Evolutionary conservation across 2,888 invertebrate species (phyloP), one percentile per base, ranked within the genome.

Genomic region (Dicyrtomina minuta): DNA sequence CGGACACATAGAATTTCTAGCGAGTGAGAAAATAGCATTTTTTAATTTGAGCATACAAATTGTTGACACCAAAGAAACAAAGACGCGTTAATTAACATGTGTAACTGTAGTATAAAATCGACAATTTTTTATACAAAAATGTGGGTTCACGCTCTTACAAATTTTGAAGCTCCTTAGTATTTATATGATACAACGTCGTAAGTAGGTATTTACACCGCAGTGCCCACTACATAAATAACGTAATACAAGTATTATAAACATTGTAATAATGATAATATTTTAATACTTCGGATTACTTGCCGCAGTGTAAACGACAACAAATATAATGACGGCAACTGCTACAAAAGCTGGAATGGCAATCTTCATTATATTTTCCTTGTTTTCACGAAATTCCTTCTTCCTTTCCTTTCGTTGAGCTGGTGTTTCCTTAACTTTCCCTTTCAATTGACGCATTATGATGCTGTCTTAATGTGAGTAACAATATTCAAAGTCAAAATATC

Each of bases 391-490:
- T 76, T 93, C 93, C 82, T 90, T 88, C 83, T 90, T 91, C 43
- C 93, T 87, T 80, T 92, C 91, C 79, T 89, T 89, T 81, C 90
- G 91, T 82, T 93, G 92, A 81, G 88, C 89, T 13, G 89, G 89
- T 0, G 89, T 90, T 83, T 93, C 92, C 83, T 92, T 93, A 80
- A 88, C 88, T 69, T 79, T 79, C 61, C 91, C 91, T 80, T 91
- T 92, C 49, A 90, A 83, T 81, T 91, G 90, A 76, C 90, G 87
- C 92, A 92, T 92, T 75, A 96, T 96, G 96, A 95, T 96, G 51
- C n/a, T n/a, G n/a, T n/a, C n/a, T n/a, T n/a, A n/a, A n/a, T n/a
- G n/a, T n/a, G n/a, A n/a, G n/a, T n/a, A n/a, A n/a, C n/a, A n/a
- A n/a, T n/a, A n/a, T n/a, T n/a, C n/a, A n/a, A n/a, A n/a, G n/a